phyloP scores from a whole-genome alignment of 2,113 vertebrate species.

The Stegostoma tigrinum region DNA sequence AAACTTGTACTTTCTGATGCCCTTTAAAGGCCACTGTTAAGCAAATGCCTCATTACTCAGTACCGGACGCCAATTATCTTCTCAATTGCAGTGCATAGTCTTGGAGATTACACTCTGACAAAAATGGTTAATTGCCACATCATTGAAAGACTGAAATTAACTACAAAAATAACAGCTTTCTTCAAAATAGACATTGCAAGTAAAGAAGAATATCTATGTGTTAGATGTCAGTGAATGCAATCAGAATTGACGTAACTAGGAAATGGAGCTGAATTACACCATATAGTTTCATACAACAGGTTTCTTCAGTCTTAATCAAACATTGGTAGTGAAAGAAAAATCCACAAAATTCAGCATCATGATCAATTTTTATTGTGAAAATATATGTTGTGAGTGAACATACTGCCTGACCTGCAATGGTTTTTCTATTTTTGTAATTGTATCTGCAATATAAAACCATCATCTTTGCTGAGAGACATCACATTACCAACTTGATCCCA shows the following conservation, averaged over 20 bases:
- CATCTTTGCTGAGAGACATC: not conserved
- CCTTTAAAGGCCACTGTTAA: not conserved
- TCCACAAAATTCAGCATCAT: not conserved
- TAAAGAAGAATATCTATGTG: not conserved
- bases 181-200: not conserved
- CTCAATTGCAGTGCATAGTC: not conserved
- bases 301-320: not conserved
- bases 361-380: not conserved
- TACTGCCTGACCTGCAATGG: not conserved
- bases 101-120: not conserved
- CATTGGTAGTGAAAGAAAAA: not conserved
- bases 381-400: not conserved
- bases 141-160: not conserved
- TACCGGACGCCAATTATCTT: not conserved
- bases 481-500: not conserved
- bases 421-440: not conserved
- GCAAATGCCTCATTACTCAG: not conserved
- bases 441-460: not conserved
- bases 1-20: not conserved
- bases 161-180: not conserved
- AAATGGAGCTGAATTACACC: not conserved
- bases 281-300: not conserved
- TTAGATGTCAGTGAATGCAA: not conserved
- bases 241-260: not conserved
- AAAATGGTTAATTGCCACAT: conserved; percentile 7